A percentile compares a stretch with the other conserved stretches of the same genome.
Evolutionary conservation across 2,113 vertebrate genomes (phyloP).

Genomic region (Pedetes capensis): DNA sequence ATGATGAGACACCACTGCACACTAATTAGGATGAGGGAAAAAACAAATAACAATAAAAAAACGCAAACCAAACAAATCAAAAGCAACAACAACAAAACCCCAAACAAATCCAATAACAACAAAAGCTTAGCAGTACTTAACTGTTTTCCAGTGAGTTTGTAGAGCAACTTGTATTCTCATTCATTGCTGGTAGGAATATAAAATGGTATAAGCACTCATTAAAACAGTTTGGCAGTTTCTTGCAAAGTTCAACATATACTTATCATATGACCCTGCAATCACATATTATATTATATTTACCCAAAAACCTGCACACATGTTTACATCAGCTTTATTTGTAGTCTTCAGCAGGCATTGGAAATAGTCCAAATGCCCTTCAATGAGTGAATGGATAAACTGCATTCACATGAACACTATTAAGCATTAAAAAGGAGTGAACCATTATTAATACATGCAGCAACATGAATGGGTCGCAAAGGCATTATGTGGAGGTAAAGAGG

Average conservation of each 20-base stretch:
- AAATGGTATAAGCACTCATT: background rate
- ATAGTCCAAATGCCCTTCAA: background rate
- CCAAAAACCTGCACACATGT: background rate
- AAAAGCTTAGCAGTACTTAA: background rate
- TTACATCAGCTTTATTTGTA: background rate
- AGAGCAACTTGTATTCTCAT: background rate
- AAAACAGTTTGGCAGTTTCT: background rate
- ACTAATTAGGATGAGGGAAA: background rate
- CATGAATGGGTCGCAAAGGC: background rate
- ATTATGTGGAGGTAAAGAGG: background rate
- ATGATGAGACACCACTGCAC: background rate
- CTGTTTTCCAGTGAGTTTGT: background rate
- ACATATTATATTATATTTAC: background rate
- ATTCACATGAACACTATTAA: background rate
- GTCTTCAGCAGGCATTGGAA: background rate
- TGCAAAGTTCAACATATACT: slow-evolving; percentile 20
- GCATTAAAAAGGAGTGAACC: background rate
- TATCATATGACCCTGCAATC: background rate
- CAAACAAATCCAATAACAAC: background rate
- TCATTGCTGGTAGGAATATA: background rate
- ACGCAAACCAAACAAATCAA: no score
- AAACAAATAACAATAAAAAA: no score
- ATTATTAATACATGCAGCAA: background rate
- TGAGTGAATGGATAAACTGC: background rate
- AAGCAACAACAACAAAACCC: no score